Conservation (phyloP, 2,797 vertebrate species). For the Acanthopagrus latus region DNA sequence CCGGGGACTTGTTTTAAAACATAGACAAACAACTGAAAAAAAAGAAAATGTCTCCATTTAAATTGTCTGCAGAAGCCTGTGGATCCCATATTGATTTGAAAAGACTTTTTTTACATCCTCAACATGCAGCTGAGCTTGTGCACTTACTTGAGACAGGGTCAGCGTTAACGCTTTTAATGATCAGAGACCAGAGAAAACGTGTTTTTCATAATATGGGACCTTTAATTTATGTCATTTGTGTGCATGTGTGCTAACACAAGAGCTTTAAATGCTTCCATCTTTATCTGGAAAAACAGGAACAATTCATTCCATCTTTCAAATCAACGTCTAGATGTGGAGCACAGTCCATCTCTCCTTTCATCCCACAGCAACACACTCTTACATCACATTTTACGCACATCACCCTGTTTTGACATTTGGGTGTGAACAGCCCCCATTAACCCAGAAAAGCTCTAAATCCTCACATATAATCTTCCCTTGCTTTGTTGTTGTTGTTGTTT, state of each 20-base stretch:
- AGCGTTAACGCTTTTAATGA: too few relatives aligned
- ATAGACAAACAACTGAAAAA: too few relatives aligned
- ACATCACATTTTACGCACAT: constrained; percentile 15
- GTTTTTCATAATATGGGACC: too few relatives aligned
- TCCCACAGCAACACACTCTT: constrained; percentile 10
- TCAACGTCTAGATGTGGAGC: not conserved
- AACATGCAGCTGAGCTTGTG: too few relatives aligned
- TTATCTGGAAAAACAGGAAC: not conserved
- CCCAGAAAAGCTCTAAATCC: constrained; percentile 47
- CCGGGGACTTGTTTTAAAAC: too few relatives aligned
- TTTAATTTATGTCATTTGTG: not conserved
- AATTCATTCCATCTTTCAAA: constrained; percentile 16
- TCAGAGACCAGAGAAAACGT: too few relatives aligned
- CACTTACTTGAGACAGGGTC: too few relatives aligned
- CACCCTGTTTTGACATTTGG: constrained; percentile 32
- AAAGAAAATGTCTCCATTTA: too few relatives aligned
- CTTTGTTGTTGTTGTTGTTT: too few relatives aligned
- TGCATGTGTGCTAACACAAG: not conserved
- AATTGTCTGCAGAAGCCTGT: too few relatives aligned
- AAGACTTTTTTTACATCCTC: too few relatives aligned
- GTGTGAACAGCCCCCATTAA: constrained; percentile 49
- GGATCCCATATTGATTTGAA: too few relatives aligned
- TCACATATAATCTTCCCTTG: not conserved
- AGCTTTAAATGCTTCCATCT: not conserved
- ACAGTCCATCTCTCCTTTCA: constrained; percentile 7